Base-by-base conservation (phyloP, 2,113 vertebrate species). In the Plecturocebus donacophilus region DNA sequence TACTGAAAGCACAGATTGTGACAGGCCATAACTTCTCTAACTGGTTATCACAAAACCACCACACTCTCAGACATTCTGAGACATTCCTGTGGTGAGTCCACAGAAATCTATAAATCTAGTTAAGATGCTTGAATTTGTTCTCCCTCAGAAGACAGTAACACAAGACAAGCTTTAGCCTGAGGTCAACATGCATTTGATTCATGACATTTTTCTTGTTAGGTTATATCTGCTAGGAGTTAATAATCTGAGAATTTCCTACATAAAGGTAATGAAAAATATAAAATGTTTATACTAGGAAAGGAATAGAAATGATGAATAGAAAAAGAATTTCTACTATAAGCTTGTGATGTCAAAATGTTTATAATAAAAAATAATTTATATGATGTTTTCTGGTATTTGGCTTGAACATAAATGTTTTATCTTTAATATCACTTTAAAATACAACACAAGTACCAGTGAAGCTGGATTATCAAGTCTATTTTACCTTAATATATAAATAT, bases 1-100 rank as follows among this genome's bases (percentile, higher is more conserved):
- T 64, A 58, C 54, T 97, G 96, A 97, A 96, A 97, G 61, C 38
- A 95, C 68, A 93, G 85, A 96, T 30, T 83, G 17, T 89, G 93
- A 96, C 88, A 98, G 87, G 81, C 35, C 94, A 95, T 96, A 98
- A 96, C 73, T 47, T 96, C 71, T 80, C 76, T 71, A 49, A 88
- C 52, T 96, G 35, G 79, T 95, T 97, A 86, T 97, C 94, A 97
- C 81, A 79, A 68, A 97, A 96, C n/a, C 68, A 97, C 49, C 93
- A 42, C 61, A 83, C 70, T 81, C 61, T 76, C 71, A 97, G 68
- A 95, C 94, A 96, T 97, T 92, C 86, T 97, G 68, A 98, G 96
- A 94, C 40, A 93, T 45, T 42, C 42, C 40, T 90, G 32, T 71
- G 14, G 80, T 30, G 92, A 89, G 97, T 87, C 90, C 97, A 93